These are phyloP conservation scores for Brienomyrus brachyistius DNA, from an alignment of 2,113 vertebrate species.

Conservation along the genomic window DNA sequence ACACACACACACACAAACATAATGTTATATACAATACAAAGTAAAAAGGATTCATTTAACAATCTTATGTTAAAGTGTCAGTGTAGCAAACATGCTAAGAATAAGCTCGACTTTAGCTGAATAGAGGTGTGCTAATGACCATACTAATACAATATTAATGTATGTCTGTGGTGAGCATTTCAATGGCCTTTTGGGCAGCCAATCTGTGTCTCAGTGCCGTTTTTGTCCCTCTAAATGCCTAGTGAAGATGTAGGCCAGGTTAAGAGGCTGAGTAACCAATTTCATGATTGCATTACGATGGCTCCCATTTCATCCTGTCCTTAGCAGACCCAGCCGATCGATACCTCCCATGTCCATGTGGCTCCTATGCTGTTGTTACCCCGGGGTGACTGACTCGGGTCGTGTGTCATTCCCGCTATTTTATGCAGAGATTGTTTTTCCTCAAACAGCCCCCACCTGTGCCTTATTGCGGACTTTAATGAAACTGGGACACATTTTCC, in stretches of 20 bases:
- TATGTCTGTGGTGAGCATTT: background rate
- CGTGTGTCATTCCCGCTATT: conserved; percentile 44
- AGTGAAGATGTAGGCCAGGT: background rate
- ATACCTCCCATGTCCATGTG: conserved; percentile 38
- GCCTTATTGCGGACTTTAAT: conserved; percentile 27
- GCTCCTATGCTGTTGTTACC: conserved; percentile 9
- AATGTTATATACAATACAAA: background rate
- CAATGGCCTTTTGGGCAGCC: background rate
- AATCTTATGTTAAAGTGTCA: background rate
- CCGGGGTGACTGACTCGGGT: conserved; percentile 39
- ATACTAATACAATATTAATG: background rate
- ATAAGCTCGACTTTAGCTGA: background rate
- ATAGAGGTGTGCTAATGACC: background rate
- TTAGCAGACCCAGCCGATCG: conserved; percentile 40
- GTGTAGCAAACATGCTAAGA: background rate
- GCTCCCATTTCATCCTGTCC: conserved; percentile 34
- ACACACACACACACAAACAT: too few species aligned
- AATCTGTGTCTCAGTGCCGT: background rate
- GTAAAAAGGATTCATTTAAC: background rate
- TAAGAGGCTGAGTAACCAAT: conserved; percentile 29
- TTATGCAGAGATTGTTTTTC: conserved; percentile 50
- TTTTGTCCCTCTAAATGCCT: background rate
- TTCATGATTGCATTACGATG: conserved; percentile 37
- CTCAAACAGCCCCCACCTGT: conserved; percentile 20
- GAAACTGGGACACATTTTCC: conserved; percentile 13